Evolutionary conservation across 2,113 vertebrate genomes (phyloP).

Genomic region (Semicossyphus pulcher): DNA sequence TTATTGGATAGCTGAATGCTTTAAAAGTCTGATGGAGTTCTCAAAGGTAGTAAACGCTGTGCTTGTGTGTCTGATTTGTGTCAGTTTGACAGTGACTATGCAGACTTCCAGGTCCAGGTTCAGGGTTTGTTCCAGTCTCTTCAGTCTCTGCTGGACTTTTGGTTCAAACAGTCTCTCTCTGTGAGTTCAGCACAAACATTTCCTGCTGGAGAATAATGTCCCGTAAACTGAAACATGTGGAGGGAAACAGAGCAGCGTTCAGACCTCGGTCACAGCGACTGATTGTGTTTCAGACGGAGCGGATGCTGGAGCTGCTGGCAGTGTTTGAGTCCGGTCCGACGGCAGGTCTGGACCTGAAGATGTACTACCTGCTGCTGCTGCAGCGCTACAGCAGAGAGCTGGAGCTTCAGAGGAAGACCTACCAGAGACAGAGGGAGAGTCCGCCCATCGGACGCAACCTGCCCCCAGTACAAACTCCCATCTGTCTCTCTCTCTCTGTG

Average conservation of each 20-base stretch:
- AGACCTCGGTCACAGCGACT: too few species aligned
- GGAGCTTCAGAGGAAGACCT: conserved; percentile 83
- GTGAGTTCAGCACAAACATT: conserved; percentile 77
- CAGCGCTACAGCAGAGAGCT: conserved; percentile 84
- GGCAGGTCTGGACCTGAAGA: conserved; percentile 79
- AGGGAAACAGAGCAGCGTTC: not conserved
- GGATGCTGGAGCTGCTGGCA: conserved; percentile 82
- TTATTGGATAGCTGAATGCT: too few species aligned
- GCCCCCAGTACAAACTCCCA: conserved; percentile 80
- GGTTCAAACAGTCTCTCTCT: conserved; percentile 79
- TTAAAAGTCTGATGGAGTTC: too few species aligned
- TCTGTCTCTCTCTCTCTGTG: not conserved
- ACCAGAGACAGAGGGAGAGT: conserved; percentile 83
- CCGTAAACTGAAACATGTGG: not conserved
- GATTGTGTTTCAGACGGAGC: conserved; percentile 81
- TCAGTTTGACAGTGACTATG: conserved; percentile 89
- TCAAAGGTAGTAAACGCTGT: too few species aligned
- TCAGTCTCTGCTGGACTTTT: conserved; percentile 84
- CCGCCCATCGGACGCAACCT: conserved; percentile 83
- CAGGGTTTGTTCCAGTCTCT: conserved; percentile 82
- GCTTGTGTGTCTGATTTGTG: conserved; percentile 22
- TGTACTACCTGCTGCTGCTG: conserved; percentile 79
- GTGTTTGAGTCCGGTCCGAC: conserved; percentile 80
- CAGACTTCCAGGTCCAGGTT: conserved; percentile 85
- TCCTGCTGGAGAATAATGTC: too few species aligned